These are phyloP conservation scores for Austrolebias charrua DNA, from an alignment of 2,797 vertebrate genomes.

Conservation along the genomic window DNA sequence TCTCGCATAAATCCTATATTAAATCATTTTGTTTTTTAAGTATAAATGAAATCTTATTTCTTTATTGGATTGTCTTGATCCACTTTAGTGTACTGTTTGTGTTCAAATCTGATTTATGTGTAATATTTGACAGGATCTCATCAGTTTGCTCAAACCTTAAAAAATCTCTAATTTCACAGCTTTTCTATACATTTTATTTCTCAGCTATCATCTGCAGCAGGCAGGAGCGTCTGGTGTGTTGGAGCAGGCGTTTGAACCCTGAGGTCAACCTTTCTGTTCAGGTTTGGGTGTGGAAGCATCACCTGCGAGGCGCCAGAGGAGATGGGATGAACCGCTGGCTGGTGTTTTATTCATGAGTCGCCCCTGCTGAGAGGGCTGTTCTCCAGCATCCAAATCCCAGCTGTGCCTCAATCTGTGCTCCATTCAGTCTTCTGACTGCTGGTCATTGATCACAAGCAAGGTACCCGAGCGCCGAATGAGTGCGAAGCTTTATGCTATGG, in stretches of 20 bases:
- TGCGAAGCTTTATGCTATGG: conserved; percentile 72
- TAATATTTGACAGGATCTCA: neutral
- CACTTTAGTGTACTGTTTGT: no score
- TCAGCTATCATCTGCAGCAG: conserved; percentile 14
- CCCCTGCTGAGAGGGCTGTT: conserved; percentile 73
- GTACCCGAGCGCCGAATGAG: conserved; percentile 82
- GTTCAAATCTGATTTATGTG: no score
- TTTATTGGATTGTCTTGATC: no score
- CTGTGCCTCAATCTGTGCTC: conserved; percentile 80
- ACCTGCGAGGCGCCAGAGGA: conserved; percentile 54
- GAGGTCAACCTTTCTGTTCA: conserved; percentile 53
- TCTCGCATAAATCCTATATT: neutral
- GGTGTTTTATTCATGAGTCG: conserved; percentile 74
- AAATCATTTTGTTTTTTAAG: no score
- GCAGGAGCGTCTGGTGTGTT: conserved; percentile 26
- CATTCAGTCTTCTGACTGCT: conserved; percentile 75
- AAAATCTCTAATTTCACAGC: neutral
- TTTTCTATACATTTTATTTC: conserved; percentile 14
- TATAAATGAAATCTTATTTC: no score
- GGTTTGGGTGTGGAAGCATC: conserved; percentile 48
- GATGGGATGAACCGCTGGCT: conserved; percentile 49
- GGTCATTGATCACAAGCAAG: conserved; percentile 83
- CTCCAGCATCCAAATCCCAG: conserved; percentile 75
- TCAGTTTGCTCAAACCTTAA: no score
- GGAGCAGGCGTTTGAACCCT: conserved; percentile 38